Conservation (phyloP, 92 coral and sea anemone genomes). For the Zoanthus sociatus region DNA sequence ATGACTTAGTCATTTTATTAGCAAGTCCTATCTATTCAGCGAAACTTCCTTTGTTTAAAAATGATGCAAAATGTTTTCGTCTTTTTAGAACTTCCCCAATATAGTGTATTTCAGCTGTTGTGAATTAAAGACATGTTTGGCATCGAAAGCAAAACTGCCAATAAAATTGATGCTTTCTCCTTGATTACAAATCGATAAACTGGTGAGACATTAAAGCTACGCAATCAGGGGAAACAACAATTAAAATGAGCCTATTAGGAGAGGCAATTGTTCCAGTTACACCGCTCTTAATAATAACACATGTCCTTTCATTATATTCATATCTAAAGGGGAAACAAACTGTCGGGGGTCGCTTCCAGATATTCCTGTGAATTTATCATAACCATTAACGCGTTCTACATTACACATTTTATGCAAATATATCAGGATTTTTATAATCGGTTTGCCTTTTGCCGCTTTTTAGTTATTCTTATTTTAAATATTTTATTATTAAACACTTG, state of each 20-base stretch:
- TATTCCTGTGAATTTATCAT: constrained; percentile 2
- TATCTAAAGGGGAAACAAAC: background rate
- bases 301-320: constrained; percentile 20
- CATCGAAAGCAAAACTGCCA: background rate
- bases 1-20: constrained; percentile 27
- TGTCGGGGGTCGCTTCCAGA: background rate
- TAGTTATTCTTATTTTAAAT: no score
- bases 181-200: background rate
- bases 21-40: background rate
- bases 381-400: constrained; percentile 2
- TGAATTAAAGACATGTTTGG: background rate
- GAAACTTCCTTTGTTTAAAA: constrained; percentile 3
- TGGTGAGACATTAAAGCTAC: background rate
- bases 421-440: background rate
- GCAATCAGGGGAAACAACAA: background rate
- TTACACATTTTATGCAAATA: constrained; percentile 29
- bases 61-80: background rate
- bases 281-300: background rate
- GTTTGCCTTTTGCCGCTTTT: background rate
- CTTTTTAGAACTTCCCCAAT: background rate
- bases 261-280: background rate
- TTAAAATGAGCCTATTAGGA: constrained; percentile 13
- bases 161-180: background rate
- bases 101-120: background rate
- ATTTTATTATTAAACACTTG: no score